Percentiles rank a stretch among this genome's conserved stretches.
Evolutionary conservation across 2,888 invertebrate species (phyloP).

Genomic region (Diarsia dahlii): DNA sequence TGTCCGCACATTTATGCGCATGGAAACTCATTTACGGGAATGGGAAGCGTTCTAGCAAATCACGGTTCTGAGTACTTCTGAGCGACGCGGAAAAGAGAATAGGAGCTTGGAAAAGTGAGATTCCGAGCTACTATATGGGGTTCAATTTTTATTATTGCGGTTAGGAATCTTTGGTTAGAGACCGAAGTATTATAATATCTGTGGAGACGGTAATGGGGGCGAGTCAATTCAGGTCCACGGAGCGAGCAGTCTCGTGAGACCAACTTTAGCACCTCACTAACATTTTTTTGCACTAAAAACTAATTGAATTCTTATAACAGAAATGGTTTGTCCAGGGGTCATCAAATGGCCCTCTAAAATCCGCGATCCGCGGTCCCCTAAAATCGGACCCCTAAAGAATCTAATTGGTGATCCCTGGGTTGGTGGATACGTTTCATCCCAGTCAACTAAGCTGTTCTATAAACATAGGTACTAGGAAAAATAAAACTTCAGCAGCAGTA

Average conservation of each 20-base stretch:
- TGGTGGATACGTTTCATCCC: background rate
- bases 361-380: too few relatives aligned
- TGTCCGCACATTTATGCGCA: background rate
- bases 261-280: too few relatives aligned
- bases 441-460: too few relatives aligned
- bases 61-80: background rate
- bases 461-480: too few relatives aligned
- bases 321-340: background rate
- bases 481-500: conserved; percentile 69
- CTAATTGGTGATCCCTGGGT: too few relatives aligned
- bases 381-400: too few relatives aligned
- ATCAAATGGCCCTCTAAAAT: too few relatives aligned
- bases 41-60: background rate
- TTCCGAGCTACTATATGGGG: background rate
- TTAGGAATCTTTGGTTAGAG: background rate
- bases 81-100: background rate
- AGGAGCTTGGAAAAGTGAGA: background rate
- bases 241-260: conserved; percentile 4
- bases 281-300: too few relatives aligned
- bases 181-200: too few relatives aligned
- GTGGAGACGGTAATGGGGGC: background rate
- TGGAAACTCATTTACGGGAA: background rate
- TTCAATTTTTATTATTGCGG: background rate
- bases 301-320: background rate
- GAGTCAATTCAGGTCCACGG: background rate